A percentile compares a stretch with the other conserved stretches of the same genome.
phyloP scores from a whole-genome alignment of 2,113 vertebrate genomes.

The Aspidoscelis tigris region DNA sequence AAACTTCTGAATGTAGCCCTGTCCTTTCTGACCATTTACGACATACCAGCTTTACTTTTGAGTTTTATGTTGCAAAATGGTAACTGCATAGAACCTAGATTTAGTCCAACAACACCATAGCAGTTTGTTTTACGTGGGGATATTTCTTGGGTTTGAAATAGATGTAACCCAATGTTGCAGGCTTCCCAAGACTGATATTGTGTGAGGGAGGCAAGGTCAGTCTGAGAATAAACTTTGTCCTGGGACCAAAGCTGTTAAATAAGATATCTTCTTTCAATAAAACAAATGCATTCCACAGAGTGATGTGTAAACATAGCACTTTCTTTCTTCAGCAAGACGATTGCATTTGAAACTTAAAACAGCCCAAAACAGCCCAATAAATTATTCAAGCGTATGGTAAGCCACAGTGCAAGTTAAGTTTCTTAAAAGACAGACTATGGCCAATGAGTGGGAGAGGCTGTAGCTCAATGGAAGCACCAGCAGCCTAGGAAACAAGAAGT shows the following conservation, averaged over 20 bases:
- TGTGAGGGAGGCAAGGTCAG: too few relatives aligned
- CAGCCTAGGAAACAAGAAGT: too few relatives aligned
- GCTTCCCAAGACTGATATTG: neutral
- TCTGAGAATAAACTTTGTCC: neutral
- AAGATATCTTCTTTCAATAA: neutral
- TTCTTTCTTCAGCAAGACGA: neutral
- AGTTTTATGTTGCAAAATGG: neutral
- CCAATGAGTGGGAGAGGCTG: too few relatives aligned
- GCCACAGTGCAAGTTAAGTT: too few relatives aligned
- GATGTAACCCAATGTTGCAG: neutral
- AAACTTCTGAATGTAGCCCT: neutral
- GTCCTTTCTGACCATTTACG: neutral
- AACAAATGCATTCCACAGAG: neutral
- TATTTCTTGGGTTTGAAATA: neutral
- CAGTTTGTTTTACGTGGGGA: neutral
- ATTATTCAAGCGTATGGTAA: neutral
- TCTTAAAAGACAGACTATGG: too few relatives aligned
- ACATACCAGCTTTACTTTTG: neutral
- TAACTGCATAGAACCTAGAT: neutral
- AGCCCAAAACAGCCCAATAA: neutral
- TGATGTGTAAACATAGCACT: neutral
- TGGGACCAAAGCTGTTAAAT: neutral
- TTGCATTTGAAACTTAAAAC: neutral
- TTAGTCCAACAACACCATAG: neutral
- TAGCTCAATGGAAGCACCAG: too few relatives aligned